Base-by-base conservation (phyloP, 2,797 vertebrate genomes). In the Mus caroli region DNA sequence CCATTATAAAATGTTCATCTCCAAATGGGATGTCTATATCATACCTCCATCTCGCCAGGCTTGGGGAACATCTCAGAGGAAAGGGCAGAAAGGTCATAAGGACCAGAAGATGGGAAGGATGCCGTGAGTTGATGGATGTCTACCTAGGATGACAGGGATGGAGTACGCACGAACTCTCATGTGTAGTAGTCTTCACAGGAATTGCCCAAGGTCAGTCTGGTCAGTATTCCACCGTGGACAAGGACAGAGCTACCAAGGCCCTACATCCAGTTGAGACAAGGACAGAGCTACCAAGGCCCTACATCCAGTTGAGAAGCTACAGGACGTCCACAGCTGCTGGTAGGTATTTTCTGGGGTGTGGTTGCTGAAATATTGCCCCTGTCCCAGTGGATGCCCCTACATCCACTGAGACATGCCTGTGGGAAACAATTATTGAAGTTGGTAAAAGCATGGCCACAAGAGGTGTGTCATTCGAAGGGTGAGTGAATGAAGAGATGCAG, bases 381-480 rank as follows among this genome's bases (percentile, higher is more conserved):
- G 19, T n/a, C 40, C 43, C 31, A 67, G 60, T 67, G 83, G 31
- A 3, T 50, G 60, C 43, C 64, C 46, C 64, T 71, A 22, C 31
- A 37, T 6, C 64, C 64, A 28, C 50, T 50, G 50, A 50, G 50
- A 50, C 26, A 34, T 34, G 34, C 84, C 52, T 17, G 26, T 5
- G 8, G n/a, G 46, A 34, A 6, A 14, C 19, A 37, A 8, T 71
- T 9, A 54, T 11, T 37, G 4, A 19, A 37, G 7, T 26, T 26
- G 43, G 8, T 0, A 2, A 3, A 46, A 34, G 3, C 0, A 4
- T 1, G 0, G 26, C 20, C 26, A 1, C 8, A 43, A 26, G 24
- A 2, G 28, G 0, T 3, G 0, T 1, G 2, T 8, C 2, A 3
- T 3, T 7, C 58, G 0, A 0, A 0, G 1, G 28, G 1, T 87